Base-by-base conservation (phyloP, 2,797 vertebrate genomes). In the Glossophaga mutica region DNA sequence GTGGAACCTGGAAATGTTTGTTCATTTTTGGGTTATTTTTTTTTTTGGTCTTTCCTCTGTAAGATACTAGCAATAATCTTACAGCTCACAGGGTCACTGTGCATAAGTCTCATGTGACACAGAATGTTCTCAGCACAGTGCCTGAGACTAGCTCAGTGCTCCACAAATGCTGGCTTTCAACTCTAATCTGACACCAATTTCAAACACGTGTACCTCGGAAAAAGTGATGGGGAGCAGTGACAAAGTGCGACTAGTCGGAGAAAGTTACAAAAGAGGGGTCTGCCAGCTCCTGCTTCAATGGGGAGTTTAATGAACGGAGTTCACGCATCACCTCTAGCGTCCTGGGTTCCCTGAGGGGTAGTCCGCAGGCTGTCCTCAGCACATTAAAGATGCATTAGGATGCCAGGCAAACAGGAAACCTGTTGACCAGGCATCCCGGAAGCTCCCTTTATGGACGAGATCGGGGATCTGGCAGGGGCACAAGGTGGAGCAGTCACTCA, bases 321-420 rank as follows among this genome's bases (percentile, higher is more conserved):
- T 87, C 74, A 76, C 1, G 39, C 71, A 39, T 86, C 71, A 9
- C n/a, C 48, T 70, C 52, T 62, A 1, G 0, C 11, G 6, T 59
- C 68, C n/a, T 2, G 19, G 59, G 14, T 68, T 93, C 85, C 88
- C 62, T 4, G 57, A 62, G 70, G 84, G 32, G 67, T 24, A 24
- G 70, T 85, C 85, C 87, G 39, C 71, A 18, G 37, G 57, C 79
- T 90, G 83, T n/a, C 93, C 42, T 73, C 29, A 26, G 87, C 68
- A 68, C 77, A 32, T 39, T 37, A 12, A 83, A 46, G 68, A 74
- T 59, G 44, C 73, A 59, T 26, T 8, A 70, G 42, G 34, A 82
- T 83, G 65, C 42, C 0, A 42, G 55, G 42, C 59, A 87, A 87
- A 90, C 73, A 55, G 68, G 85, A 50, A 87, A 21, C 42, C 50